Conservation (phyloP, 2,888 invertebrate genomes). For the Calameuta pallipes region DNA sequence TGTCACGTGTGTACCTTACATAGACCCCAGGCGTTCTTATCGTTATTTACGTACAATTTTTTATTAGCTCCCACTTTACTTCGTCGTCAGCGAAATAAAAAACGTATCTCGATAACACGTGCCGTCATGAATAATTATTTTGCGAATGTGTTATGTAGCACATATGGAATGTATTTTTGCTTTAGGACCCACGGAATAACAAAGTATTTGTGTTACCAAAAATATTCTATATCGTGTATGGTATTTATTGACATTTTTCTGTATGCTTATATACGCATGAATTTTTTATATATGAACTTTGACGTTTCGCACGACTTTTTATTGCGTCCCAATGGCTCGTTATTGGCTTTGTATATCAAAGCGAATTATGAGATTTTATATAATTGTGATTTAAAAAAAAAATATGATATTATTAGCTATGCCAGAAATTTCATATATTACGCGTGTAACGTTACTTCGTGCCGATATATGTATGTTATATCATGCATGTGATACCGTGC, state of each 20-base stretch:
- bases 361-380: neutral
- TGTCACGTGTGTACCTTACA: neutral
- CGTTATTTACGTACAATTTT: neutral
- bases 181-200: neutral
- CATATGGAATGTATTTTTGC: neutral
- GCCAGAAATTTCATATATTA: neutral
- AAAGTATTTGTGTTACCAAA: neutral
- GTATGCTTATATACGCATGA: neutral
- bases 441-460: neutral
- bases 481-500: neutral
- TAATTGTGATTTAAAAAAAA: neutral
- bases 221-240: neutral
- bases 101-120: neutral
- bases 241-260: neutral
- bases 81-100: neutral
- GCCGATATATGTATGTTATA: neutral
- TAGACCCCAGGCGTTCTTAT: neutral
- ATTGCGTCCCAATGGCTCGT: neutral
- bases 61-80: neutral
- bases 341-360: neutral
- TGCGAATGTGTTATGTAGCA: neutral
- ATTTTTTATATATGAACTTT: neutral
- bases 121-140: neutral
- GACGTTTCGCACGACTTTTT: neutral
- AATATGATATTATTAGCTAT: neutral